These are phyloP conservation scores for Xenentodon cancila DNA, from an alignment of 2,797 vertebrate species.

Conservation along the genomic window DNA sequence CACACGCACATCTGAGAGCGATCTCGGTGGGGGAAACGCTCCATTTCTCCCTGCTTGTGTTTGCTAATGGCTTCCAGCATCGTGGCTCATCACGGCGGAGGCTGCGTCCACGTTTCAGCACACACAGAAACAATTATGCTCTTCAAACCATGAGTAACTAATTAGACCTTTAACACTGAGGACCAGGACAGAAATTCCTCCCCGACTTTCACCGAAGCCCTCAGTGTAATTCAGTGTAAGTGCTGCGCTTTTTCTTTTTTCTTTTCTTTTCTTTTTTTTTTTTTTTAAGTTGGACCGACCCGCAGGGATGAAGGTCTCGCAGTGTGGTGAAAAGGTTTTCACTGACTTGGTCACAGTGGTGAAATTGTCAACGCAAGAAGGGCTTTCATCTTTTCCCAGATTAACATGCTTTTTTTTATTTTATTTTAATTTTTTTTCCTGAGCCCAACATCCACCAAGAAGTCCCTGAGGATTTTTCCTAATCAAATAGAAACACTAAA, in stretches of 20 bases:
- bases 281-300: neutral
- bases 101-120: slow-evolving; percentile 53
- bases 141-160: slow-evolving; percentile 74
- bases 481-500: slow-evolving; percentile 52
- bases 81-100: slow-evolving; percentile 66
- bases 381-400: slow-evolving; percentile 62
- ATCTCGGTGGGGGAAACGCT: slow-evolving; percentile 77
- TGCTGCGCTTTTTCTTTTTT: too few relatives aligned
- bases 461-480: slow-evolving; percentile 41
- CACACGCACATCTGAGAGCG: slow-evolving; percentile 80
- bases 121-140: slow-evolving; percentile 81
- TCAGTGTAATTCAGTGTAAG: slow-evolving; percentile 57
- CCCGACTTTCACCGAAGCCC: slow-evolving; percentile 56
- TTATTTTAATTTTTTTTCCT: too few relatives aligned
- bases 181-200: slow-evolving; percentile 62
- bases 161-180: slow-evolving; percentile 77
- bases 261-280: too few relatives aligned
- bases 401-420: slow-evolving; percentile 56
- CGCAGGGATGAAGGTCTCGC: slow-evolving; percentile 53
- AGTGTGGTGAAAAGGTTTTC: slow-evolving; percentile 50
- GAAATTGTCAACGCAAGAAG: slow-evolving; percentile 56
- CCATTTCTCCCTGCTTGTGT: slow-evolving; percentile 78
- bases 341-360: slow-evolving; percentile 51
- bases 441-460: slow-evolving; percentile 51
- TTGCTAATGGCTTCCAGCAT: slow-evolving; percentile 84